Conservation (phyloP, 2,113 vertebrate genomes). For the Nymphicus hollandicus region DNA sequence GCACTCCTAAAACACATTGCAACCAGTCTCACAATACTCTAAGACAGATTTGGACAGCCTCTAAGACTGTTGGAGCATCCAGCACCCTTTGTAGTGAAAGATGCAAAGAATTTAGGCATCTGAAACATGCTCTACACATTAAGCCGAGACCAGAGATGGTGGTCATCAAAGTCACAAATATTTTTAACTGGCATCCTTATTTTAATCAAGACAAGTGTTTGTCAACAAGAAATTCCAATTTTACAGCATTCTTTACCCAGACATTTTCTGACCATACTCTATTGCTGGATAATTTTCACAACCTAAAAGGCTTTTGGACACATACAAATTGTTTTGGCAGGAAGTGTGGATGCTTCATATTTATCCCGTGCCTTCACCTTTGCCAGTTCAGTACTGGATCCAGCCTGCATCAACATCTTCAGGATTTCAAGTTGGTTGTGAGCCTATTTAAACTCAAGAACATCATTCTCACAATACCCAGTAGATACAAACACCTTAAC, state of each 20-base stretch:
- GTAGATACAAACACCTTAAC: neutral
- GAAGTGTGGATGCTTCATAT: neutral
- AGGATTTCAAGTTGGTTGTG: neutral
- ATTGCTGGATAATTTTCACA: neutral
- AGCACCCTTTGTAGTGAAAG: neutral
- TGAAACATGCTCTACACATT: neutral
- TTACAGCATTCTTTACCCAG: neutral
- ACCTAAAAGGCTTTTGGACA: neutral
- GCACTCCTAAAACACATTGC: neutral
- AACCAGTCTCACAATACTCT: neutral
- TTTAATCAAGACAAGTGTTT: neutral
- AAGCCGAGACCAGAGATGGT: neutral
- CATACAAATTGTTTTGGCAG: neutral
- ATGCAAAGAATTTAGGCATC: neutral
- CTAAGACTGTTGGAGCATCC: neutral
- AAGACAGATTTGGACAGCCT: fast-evolving
- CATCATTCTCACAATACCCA: neutral
- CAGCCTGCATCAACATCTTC: neutral
- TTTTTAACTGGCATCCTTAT: neutral
- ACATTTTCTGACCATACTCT: neutral
- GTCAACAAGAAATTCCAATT: neutral
- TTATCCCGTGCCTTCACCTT: neutral
- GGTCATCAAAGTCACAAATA: neutral
- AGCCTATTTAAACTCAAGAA: neutral
- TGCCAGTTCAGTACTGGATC: neutral